These are phyloP conservation scores for Lasaia peninsularis DNA, from an alignment of 1,140 invertebrate genomes.

Conservation along the genomic window DNA sequence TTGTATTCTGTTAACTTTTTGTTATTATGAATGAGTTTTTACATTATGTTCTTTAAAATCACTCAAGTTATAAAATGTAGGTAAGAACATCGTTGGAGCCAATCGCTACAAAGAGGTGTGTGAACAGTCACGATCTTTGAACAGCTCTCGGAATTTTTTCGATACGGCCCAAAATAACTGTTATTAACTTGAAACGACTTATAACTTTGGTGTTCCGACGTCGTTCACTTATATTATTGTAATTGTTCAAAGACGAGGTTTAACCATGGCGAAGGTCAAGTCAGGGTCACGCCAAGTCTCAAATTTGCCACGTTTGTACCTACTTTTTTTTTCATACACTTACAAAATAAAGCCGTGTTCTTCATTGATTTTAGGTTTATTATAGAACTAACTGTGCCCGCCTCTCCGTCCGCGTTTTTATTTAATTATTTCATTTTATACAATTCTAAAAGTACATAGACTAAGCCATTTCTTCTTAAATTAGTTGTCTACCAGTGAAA, in stretches of 20 bases:
- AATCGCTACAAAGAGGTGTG: not conserved
- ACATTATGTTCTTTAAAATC: too few relatives aligned
- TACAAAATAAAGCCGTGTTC: too few relatives aligned
- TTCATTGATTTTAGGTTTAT: too few relatives aligned
- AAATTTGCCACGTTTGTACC: not conserved
- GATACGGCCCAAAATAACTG: not conserved
- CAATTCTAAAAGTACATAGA: too few relatives aligned
- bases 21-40: too few relatives aligned
- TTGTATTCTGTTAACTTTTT: too few relatives aligned
- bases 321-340: not conserved
- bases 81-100: not conserved
- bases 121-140: not conserved
- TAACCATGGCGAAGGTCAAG: not conserved
- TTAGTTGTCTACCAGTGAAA: too few relatives aligned
- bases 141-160: not conserved
- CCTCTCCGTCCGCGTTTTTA: too few relatives aligned
- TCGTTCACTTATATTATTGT: not conserved
- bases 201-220: not conserved
- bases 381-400: too few relatives aligned
- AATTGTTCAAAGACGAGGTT: not conserved
- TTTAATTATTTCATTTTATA: too few relatives aligned
- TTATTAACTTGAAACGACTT: not conserved
- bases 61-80: too few relatives aligned
- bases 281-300: not conserved
- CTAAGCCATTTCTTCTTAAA: too few relatives aligned